Evolutionary conservation across 1,140 invertebrate species (phyloP).

Genomic region (Magallana angulata): DNA sequence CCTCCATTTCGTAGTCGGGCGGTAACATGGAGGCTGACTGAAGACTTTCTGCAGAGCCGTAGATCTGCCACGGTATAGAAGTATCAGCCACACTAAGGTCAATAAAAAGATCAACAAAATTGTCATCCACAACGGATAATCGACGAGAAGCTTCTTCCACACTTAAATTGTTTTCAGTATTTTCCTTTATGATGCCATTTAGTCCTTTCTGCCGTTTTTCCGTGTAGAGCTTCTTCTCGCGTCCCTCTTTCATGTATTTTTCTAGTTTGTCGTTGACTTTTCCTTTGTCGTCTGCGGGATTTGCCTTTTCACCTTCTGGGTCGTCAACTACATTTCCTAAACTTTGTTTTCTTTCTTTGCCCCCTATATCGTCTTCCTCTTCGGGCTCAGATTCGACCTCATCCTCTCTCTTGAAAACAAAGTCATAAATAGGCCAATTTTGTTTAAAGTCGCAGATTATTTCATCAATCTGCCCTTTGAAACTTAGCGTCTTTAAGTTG

Average conservation of each 20-base stretch:
- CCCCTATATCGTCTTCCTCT: slow-evolving; percentile 39
- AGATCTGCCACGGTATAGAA: slow-evolving; percentile 53
- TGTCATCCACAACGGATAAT: slow-evolving; percentile 60
- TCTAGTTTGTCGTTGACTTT: slow-evolving; percentile 55
- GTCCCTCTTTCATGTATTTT: slow-evolving; percentile 57
- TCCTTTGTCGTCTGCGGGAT: slow-evolving; percentile 55
- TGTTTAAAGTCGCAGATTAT: slow-evolving; percentile 76
- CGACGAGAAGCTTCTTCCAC: neutral
- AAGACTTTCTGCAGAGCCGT: slow-evolving; percentile 60
- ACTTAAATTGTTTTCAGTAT: neutral
- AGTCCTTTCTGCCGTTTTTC: slow-evolving; percentile 43
- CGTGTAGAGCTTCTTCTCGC: slow-evolving; percentile 40
- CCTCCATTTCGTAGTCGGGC: neutral
- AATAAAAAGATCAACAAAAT: slow-evolving; percentile 72
- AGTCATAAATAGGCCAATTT: slow-evolving; percentile 75
- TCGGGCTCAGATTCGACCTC: slow-evolving; percentile 49
- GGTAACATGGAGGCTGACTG: slow-evolving; percentile 56
- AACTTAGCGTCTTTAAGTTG: slow-evolving; percentile 75
- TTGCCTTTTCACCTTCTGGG: slow-evolving; percentile 57
- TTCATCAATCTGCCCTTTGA: slow-evolving; percentile 78
- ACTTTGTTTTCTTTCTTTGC: slow-evolving; percentile 44
- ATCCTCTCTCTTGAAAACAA: slow-evolving; percentile 61
- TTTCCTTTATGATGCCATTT: slow-evolving; percentile 4
- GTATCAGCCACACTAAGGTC: slow-evolving; percentile 68
- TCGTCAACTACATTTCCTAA: slow-evolving; percentile 43